Percentiles rank a stretch among this genome's conserved stretches.
These are phyloP conservation scores for Tetranychus cinnabarinus DNA, from an alignment of 1,140 invertebrate species.

Conservation along the genomic window DNA sequence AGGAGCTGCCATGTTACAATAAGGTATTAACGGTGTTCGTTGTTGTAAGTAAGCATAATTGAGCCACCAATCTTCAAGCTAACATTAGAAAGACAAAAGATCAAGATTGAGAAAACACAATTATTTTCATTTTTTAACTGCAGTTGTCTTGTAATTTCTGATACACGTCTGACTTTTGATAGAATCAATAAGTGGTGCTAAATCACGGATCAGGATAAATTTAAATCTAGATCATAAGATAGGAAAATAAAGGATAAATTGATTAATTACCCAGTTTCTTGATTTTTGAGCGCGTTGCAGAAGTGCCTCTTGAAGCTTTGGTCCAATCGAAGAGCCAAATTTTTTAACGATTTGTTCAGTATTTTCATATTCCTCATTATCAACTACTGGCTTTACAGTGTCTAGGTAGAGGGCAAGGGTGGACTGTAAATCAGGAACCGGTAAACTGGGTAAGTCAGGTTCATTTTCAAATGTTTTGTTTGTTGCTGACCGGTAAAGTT, in stretches of 20 bases:
- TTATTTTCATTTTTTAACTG: too few species aligned
- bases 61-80: constrained; percentile 24
- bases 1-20: constrained; percentile 20
- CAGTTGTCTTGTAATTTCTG: too few species aligned
- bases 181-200: too few species aligned
- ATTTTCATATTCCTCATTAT: constrained; percentile 18
- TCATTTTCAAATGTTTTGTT: constrained; percentile 15
- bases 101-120: too few species aligned
- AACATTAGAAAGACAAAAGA: not conserved
- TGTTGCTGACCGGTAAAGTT: not conserved
- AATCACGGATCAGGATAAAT: too few species aligned
- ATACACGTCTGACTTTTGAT: too few species aligned
- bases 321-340: constrained; percentile 21
- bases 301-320: constrained; percentile 16
- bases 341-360: constrained; percentile 20
- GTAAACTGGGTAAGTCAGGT: constrained; percentile 11
- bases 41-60: constrained; percentile 20
- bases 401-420: constrained; percentile 22
- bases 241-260: not conserved
- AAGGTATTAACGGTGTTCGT: constrained; percentile 18
- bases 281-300: not conserved
- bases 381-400: constrained; percentile 19
- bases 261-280: constrained; percentile 1
- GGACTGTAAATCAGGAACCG: constrained; percentile 15
- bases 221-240: too few species aligned